Conservation (phyloP, 2,888 invertebrate species). For the Anthoptus insignis region DNA sequence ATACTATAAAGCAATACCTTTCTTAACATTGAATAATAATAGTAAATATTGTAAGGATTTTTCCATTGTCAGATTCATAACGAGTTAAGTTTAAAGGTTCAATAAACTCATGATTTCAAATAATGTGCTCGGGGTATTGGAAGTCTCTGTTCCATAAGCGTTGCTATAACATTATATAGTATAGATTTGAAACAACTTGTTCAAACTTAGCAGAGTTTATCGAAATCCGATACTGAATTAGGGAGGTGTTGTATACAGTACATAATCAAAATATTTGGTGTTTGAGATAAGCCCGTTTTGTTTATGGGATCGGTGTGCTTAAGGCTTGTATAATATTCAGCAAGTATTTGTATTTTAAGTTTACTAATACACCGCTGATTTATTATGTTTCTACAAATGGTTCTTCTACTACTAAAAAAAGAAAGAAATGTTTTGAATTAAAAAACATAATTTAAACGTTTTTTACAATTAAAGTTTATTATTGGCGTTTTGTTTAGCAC, state of each 20-base stretch:
- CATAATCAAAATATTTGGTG: slow-evolving; percentile 44
- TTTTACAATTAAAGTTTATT: too few species aligned
- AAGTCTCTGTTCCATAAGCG: background rate
- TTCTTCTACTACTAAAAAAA: background rate
- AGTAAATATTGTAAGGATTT: background rate
- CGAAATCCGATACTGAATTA: slow-evolving; percentile 47
- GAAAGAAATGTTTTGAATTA: background rate
- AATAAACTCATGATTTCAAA: background rate
- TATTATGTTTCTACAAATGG: too few species aligned
- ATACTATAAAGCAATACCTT: too few species aligned
- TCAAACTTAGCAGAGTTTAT: slow-evolving; percentile 41
- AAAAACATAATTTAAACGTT: too few species aligned
- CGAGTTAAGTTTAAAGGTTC: background rate
- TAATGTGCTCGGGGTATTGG: background rate
- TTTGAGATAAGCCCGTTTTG: slow-evolving; percentile 50
- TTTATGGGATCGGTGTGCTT: slow-evolving; percentile 41
- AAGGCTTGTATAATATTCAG: slow-evolving; percentile 24
- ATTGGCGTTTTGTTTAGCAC: slow-evolving; percentile 27
- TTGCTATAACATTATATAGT: background rate
- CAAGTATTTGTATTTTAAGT: background rate
- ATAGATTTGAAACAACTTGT: slow-evolving; percentile 8
- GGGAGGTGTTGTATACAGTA: slow-evolving; percentile 26
- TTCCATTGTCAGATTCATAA: background rate
- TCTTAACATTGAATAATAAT: background rate
- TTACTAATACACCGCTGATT: background rate